phyloP scores from a whole-genome alignment of 2,888 invertebrate genomes.

The Bellardia bayeri region DNA sequence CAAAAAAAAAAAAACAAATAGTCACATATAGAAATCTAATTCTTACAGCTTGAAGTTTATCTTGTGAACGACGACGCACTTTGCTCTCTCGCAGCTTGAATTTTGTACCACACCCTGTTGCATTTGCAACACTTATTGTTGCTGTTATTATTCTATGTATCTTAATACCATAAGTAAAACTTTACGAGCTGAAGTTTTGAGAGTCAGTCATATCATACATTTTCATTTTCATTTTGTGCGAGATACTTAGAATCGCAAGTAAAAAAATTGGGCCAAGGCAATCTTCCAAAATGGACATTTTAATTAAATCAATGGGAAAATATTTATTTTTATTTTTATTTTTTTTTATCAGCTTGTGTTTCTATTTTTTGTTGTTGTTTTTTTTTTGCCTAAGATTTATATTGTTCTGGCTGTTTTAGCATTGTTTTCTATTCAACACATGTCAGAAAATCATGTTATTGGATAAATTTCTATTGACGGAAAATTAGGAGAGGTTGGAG shows the following conservation, averaged over 20 bases:
- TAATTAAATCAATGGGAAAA: conserved; percentile 74
- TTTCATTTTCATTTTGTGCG: conserved; percentile 11
- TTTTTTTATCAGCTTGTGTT: conserved; percentile 26
- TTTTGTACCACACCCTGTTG: conserved; percentile 71
- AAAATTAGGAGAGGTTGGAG: conserved; percentile 69
- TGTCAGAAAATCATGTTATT: conserved; percentile 71
- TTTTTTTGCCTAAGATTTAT: conserved; percentile 25
- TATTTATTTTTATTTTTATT: conserved; percentile 42
- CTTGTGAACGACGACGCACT: conserved; percentile 67
- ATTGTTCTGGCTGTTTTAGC: conserved; percentile 40
- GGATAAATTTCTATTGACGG: conserved; percentile 73
- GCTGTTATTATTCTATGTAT: conserved; percentile 15
- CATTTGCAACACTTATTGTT: conserved; percentile 32
- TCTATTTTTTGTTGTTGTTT: conserved; percentile 45
- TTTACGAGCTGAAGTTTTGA: conserved; percentile 44
- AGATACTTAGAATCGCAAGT: conserved; percentile 57
- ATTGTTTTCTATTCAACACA: conserved; percentile 64
- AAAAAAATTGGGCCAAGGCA: conserved; percentile 74
- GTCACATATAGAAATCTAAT: conserved; percentile 24
- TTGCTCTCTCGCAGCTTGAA: conserved; percentile 71
- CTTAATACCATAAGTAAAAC: conserved; percentile 10
- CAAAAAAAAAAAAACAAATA: conserved; percentile 6
- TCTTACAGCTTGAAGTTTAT: conserved; percentile 58
- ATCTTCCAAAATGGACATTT: conserved; percentile 74
- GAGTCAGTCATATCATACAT: conserved; percentile 16